Base-by-base conservation (phyloP, 1,140 invertebrate genomes). In the Pissodes strobi region DNA sequence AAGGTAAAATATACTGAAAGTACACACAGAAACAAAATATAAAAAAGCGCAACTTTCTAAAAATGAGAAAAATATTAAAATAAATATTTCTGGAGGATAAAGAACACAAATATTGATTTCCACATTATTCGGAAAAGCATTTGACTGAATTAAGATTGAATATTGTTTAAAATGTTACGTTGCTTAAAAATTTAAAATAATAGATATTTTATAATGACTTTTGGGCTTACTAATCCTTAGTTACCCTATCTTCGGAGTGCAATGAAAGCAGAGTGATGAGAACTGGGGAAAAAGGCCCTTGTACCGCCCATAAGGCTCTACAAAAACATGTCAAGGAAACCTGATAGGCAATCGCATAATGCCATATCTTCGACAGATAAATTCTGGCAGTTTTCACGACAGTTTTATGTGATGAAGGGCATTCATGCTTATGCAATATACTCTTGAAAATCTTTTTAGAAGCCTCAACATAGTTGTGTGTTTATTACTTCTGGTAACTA, bases 341-440 rank as follows among this genome's bases (percentile, higher is more conserved):
- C 39, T 6, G 13, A 43, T 43, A 13, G 39, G 15, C 39, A 43
- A 43, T 43, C 39, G 15, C 39, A 43, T 43, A 43, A 43, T n/a
- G n/a, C 39, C 13, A 43, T 43, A 43, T 43, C 39, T 43, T 6
- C 15, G n/a, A n/a, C n/a, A n/a, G n/a, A n/a, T n/a, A n/a, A n/a
- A n/a, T n/a, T 43, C 39, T 43, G 39, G 5, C 5, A 43, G 39
- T 43, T 5, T 43, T 43, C 13, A 17, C 5, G 9, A 6, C 39
- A 9, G 13, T 43, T 43, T 43, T 43, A 43, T 43, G 39, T 43
- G 13, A 43, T 43, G 15, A 43, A 43, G 15, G 5, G 5, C 15
- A 43, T 17, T 6, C 5, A 13, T 6, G 15, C 39, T 6, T 13
- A 43, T 43, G 39, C 10, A 43, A 6, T 43, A 17, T 6, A 43